These are phyloP conservation scores for Heliothis peltigera DNA, from an alignment of 2,888 invertebrate genomes.

Conservation along the genomic window DNA sequence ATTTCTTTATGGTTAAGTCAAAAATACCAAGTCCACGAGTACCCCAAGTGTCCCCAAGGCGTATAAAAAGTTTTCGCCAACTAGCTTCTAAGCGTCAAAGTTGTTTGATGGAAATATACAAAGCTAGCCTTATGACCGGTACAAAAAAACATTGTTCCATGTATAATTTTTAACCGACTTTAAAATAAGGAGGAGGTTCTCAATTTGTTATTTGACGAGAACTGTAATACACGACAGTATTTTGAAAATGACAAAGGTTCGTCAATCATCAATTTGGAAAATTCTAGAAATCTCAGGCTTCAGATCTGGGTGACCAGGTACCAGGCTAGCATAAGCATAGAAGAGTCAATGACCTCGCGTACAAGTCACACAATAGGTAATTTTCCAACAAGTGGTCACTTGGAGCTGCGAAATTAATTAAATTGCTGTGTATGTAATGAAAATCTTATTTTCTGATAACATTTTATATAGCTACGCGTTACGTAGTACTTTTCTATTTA, in stretches of 20 bases:
- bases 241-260: not conserved
- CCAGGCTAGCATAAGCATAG: conserved; percentile 19
- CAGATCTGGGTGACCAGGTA: conserved; percentile 18
- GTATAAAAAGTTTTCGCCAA: no score
- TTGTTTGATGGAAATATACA: no score
- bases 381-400: conserved; percentile 15
- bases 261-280: not conserved
- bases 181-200: no score
- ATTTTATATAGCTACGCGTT: not conserved
- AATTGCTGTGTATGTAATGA: conserved; percentile 34
- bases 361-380: conserved; percentile 26
- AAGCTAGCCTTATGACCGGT: no score
- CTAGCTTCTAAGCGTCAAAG: no score
- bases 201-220: no score
- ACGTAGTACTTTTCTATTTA: not conserved
- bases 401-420: conserved; percentile 20
- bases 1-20: no score
- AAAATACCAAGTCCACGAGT: no score
- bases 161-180: no score
- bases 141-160: no score
- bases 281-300: conserved; percentile 1
- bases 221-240: no score
- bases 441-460: conserved; percentile 30
- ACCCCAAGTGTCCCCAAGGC: no score
- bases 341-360: conserved; percentile 26